Conservation (phyloP, 2,113 vertebrate genomes). For the Labeo rohita region DNA sequence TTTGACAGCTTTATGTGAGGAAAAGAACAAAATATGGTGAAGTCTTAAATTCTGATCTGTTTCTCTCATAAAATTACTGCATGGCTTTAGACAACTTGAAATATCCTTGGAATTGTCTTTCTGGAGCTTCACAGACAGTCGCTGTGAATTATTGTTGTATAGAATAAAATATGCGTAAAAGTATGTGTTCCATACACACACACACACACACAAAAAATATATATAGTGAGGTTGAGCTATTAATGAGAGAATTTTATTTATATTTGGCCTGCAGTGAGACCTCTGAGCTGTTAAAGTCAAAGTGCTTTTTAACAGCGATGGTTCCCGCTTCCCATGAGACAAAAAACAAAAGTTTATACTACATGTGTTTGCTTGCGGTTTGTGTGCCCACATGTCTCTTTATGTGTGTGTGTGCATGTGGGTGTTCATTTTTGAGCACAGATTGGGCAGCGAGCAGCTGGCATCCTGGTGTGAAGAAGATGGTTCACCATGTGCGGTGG, state of each 20-base stretch:
- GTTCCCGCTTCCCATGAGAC: neutral
- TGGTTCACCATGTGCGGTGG: conserved; percentile 6
- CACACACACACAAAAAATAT: neutral
- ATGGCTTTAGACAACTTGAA: neutral
- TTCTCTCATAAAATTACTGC: neutral
- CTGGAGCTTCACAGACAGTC: neutral
- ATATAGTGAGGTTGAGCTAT: neutral
- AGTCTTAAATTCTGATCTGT: neutral
- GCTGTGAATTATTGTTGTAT: neutral
- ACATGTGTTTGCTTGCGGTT: neutral
- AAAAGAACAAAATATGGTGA: neutral
- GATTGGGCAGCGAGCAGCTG: neutral
- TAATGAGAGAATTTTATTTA: neutral
- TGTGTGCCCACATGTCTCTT: neutral
- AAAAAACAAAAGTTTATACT: neutral
- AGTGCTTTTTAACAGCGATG: neutral
- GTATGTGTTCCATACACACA: too few relatives aligned
- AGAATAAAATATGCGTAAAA: neutral
- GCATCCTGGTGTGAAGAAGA: conserved; percentile 18
- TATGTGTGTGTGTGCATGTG: neutral
- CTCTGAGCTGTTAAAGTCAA: neutral
- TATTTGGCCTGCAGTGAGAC: neutral
- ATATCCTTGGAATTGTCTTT: neutral
- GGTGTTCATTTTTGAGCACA: neutral
- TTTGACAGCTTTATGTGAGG: neutral